phyloP scores from a whole-genome alignment of 2,797 vertebrate genomes.

The Rhinoraja longicauda region DNA sequence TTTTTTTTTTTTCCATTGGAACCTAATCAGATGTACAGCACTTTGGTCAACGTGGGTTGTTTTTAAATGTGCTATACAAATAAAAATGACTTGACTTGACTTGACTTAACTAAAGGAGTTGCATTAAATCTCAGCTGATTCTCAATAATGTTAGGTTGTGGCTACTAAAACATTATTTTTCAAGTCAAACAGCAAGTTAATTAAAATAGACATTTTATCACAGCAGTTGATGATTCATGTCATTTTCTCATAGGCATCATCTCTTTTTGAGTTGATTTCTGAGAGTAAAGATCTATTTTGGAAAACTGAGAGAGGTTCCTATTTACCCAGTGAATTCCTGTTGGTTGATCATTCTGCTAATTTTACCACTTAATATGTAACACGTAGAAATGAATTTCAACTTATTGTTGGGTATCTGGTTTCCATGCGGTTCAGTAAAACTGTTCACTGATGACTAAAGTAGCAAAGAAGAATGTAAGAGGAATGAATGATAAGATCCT shows the following conservation, averaged over 20 bases:
- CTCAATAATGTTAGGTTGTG: conserved; percentile 18
- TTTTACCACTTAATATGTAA: background rate
- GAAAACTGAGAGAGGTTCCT: background rate
- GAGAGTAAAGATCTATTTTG: background rate
- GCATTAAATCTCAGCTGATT: background rate
- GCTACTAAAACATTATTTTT: conserved; percentile 10
- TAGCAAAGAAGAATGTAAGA: background rate
- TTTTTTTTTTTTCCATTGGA: no score
- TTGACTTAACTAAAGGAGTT: no score
- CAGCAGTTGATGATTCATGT: background rate
- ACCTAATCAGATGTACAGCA: no score
- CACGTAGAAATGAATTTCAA: background rate
- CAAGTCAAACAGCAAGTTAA: background rate
- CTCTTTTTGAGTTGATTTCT: background rate
- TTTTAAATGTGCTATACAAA: no score
- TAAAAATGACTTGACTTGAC: no score
- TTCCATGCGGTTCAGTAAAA: background rate
- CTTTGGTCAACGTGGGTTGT: no score
- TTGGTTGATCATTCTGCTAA: conserved; percentile 2
- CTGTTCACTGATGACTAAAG: background rate
- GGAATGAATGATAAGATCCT: no score
- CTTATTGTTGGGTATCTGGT: background rate
- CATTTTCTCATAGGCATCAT: background rate
- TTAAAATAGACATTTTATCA: background rate
- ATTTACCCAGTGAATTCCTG: background rate